Percentiles rank a stretch among this genome's conserved stretches.
Conservation (phyloP, 1,140 invertebrate genomes). For the Drosophila teissieri region DNA sequence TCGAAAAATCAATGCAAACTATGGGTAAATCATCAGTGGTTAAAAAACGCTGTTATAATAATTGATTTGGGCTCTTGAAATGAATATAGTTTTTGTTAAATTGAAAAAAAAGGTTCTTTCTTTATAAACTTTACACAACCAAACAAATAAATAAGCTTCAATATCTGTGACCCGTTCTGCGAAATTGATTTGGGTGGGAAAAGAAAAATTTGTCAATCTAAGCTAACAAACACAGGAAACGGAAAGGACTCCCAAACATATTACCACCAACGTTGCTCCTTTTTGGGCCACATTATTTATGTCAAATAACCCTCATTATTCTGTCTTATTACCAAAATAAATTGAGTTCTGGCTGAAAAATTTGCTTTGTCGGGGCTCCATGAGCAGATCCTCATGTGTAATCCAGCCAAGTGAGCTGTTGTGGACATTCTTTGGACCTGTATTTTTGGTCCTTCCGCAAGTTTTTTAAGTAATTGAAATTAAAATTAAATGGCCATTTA, state of each 20-base stretch:
- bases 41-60: background rate
- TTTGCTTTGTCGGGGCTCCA: slow-evolving; percentile 5
- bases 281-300: slow-evolving; percentile 58
- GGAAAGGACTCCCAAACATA: slow-evolving; percentile 49
- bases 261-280: background rate
- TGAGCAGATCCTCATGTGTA: slow-evolving; percentile 30
- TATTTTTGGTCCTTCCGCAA: background rate
- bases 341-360: slow-evolving; percentile 79
- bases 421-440: slow-evolving; percentile 19
- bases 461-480: slow-evolving; percentile 40
- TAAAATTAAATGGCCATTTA: slow-evolving; percentile 64
- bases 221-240: slow-evolving; percentile 61
- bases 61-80: background rate
- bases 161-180: background rate
- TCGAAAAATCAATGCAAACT: background rate
- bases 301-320: slow-evolving; percentile 82
- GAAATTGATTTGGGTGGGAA: slow-evolving; percentile 24
- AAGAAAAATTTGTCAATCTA: slow-evolving; percentile 68
- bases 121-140: background rate
- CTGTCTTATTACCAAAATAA: slow-evolving; percentile 79
- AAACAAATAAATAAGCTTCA: background rate
- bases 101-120: background rate
- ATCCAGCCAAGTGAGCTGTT: slow-evolving; percentile 22
- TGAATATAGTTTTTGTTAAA: background rate
- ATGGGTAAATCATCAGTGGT: background rate